Evolutionary conservation across 1,140 invertebrate species (phyloP).

Genomic region (Lamellibrachia luymesi): DNA sequence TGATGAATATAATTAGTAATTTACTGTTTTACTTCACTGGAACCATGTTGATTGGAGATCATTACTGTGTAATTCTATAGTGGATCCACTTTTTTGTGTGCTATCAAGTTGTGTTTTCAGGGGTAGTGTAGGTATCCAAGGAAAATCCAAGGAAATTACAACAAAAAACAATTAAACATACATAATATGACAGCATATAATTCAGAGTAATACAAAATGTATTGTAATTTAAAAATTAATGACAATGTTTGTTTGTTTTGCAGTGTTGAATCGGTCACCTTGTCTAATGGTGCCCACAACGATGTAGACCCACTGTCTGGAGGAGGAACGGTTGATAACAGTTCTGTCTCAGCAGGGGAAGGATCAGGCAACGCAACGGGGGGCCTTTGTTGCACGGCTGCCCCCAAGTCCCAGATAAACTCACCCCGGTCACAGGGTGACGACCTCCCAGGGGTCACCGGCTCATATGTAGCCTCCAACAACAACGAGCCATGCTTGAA

Average conservation of each 20-base stretch:
- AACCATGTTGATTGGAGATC: too few relatives aligned
- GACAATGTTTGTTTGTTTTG: not conserved
- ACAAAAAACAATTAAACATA: too few relatives aligned
- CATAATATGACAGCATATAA: too few relatives aligned
- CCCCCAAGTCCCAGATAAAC: not conserved
- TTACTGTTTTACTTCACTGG: too few relatives aligned
- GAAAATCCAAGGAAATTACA: too few relatives aligned
- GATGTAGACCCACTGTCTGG: not conserved
- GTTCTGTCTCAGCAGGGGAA: not conserved
- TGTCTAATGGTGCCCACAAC: not conserved
- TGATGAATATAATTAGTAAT: too few relatives aligned
- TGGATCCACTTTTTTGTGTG: too few relatives aligned
- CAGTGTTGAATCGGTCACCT: not conserved
- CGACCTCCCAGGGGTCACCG: not conserved
- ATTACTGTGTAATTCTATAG: too few relatives aligned
- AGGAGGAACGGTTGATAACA: not conserved
- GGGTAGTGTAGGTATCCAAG: too few relatives aligned
- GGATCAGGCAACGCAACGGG: not conserved
- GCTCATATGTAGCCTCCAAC: not conserved
- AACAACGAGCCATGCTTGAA: conserved; percentile 4
- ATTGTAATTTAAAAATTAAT: too few relatives aligned
- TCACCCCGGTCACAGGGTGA: not conserved
- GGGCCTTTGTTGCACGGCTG: not conserved
- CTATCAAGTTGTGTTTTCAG: too few relatives aligned
- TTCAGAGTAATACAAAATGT: too few relatives aligned